Evolutionary conservation across 2,113 vertebrate species (phyloP).

Genomic region (Sylvia atricapilla): DNA sequence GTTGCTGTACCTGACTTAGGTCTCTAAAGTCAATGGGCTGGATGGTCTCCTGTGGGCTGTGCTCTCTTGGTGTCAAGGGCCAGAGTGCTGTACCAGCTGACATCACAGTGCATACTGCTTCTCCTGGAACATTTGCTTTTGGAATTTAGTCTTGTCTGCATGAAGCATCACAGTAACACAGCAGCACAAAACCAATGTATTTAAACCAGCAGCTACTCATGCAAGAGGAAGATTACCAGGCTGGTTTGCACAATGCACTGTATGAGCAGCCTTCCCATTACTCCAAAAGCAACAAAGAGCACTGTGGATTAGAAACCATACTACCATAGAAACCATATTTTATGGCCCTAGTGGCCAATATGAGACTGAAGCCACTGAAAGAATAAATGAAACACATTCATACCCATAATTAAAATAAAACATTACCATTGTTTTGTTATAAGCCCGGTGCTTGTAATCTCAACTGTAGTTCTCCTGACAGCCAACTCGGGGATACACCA

Average conservation of each 20-base stretch:
- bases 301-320: neutral
- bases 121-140: neutral
- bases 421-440: neutral
- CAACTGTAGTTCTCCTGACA: neutral
- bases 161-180: neutral
- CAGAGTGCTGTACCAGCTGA: neutral
- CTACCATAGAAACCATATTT: neutral
- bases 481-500: neutral
- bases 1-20: neutral
- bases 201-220: neutral
- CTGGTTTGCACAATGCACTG: neutral
- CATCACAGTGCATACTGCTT: neutral
- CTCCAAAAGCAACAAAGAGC: neutral
- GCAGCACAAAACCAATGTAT: neutral
- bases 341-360: neutral
- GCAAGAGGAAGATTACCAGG: neutral
- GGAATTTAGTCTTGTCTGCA: neutral
- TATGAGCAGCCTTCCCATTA: neutral
- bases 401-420: neutral
- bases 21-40: neutral
- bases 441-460: neutral
- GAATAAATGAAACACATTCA: constrained; percentile 8
- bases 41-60: neutral
- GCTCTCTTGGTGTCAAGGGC: neutral
- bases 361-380: neutral